phyloP scores from a whole-genome alignment of 2,797 vertebrate genomes.

The Leucoraja ocellata region DNA sequence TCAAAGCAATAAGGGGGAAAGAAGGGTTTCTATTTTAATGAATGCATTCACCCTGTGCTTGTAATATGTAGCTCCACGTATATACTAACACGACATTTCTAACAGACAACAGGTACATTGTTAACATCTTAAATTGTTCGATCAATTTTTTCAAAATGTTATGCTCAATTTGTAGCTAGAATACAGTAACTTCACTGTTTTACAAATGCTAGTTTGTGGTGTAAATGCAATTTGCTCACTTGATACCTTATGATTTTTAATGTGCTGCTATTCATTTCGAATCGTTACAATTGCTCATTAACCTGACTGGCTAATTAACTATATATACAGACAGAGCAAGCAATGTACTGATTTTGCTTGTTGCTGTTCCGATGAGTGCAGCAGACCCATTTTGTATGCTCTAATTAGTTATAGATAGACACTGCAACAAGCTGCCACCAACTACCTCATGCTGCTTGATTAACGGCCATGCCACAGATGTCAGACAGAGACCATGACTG shows the following conservation, averaged over 20 bases:
- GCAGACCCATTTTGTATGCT: conserved; percentile 33
- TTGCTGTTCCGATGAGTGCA: conserved; percentile 21
- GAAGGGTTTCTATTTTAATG: background rate
- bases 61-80: background rate
- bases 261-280: conserved; percentile 35
- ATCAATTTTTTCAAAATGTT: background rate
- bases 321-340: conserved; percentile 19
- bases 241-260: conserved; percentile 23
- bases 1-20: background rate
- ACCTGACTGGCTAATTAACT: conserved; percentile 36
- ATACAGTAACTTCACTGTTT: background rate
- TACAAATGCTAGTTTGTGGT: background rate
- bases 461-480: conserved; percentile 25
- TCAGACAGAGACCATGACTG: conserved; percentile 29
- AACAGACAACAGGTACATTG: background rate
- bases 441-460: conserved; percentile 37
- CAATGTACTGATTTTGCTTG: conserved; percentile 26
- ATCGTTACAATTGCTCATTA: conserved; percentile 35
- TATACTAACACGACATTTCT: background rate
- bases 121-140: background rate
- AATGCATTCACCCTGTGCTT: background rate
- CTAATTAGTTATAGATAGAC: conserved; percentile 37
- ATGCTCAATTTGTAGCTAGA: background rate
- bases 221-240: background rate
- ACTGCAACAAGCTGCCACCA: conserved; percentile 34